Evolutionary conservation across 2,797 vertebrate species (phyloP).

Genomic region (Acestrorhynchus altus): DNA sequence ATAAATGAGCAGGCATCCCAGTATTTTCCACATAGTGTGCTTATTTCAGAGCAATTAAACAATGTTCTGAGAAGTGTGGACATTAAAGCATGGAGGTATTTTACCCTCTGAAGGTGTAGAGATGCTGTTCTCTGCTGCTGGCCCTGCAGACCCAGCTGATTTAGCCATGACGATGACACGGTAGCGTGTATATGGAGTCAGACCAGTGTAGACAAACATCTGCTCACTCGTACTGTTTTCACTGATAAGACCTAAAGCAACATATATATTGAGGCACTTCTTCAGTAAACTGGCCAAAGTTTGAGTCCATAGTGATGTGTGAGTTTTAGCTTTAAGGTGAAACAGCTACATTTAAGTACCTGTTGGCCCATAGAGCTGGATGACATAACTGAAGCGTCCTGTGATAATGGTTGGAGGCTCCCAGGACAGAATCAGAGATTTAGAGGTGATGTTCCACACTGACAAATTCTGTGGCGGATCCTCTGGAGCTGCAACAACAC

Average conservation of each 20-base stretch:
- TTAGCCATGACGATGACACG: conserved; percentile 81
- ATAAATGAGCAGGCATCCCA: background rate
- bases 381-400: conserved; percentile 88
- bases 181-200: conserved; percentile 89
- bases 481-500: conserved; percentile 86
- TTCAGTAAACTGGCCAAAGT: background rate
- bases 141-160: conserved; percentile 88
- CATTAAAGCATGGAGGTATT: background rate
- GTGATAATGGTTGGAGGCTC: conserved; percentile 86
- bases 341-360: conserved; percentile 73
- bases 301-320: conserved; percentile 4
- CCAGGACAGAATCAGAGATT: conserved; percentile 86
- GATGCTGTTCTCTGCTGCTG: conserved; percentile 78
- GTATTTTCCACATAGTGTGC: background rate
- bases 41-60: background rate
- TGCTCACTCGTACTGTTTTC: conserved; percentile 89
- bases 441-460: conserved; percentile 84
- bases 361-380: conserved; percentile 86
- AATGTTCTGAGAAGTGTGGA: background rate
- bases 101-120: conserved; percentile 89
- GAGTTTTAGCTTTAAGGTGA: background rate
- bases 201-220: conserved; percentile 81
- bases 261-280: conserved; percentile 21
- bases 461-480: conserved; percentile 87
- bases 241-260: conserved; percentile 81